These are phyloP conservation scores for Equus quagga DNA, from an alignment of 2,113 vertebrate species.

Conservation along the genomic window DNA sequence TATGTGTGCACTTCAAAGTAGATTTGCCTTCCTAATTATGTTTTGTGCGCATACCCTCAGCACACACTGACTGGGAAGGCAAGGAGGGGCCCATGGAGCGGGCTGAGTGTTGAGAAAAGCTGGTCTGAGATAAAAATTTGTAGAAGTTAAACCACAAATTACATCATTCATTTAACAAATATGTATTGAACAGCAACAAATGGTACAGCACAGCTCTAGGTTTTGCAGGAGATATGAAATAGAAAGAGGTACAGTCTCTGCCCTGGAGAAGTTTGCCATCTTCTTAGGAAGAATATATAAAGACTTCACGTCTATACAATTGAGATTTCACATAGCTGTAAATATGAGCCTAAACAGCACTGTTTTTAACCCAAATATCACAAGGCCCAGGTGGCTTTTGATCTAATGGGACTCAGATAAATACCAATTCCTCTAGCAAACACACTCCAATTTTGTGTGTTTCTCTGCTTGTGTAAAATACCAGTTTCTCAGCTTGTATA, in stretches of 20 bases:
- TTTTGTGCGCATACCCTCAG: conserved; percentile 52
- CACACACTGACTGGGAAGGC: neutral
- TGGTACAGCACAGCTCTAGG: neutral
- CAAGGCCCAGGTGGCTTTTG: neutral
- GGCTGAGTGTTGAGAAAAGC: conserved; percentile 46
- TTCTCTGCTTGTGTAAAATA: conserved; percentile 11
- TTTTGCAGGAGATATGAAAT: neutral
- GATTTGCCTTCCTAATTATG: conserved; percentile 59
- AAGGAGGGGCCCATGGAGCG: neutral
- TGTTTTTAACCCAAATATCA: neutral
- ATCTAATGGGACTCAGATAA: neutral
- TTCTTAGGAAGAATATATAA: neutral
- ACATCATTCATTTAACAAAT: conserved; percentile 31
- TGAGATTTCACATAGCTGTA: conserved; percentile 3
- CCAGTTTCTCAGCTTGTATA: neutral
- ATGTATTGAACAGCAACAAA: conserved; percentile 51
- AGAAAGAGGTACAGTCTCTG: neutral
- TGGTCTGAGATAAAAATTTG: conserved; percentile 47
- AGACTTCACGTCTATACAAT: neutral
- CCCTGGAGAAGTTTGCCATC: neutral
- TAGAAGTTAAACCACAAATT: conserved; percentile 2
- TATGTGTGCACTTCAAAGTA: conserved; percentile 15
- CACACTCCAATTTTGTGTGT: neutral
- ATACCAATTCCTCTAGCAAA: neutral
- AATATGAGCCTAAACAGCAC: neutral